Evolutionary conservation across 2,888 invertebrate species (phyloP), one percentile per base, ranked within the genome.

Genomic region (Hofmannophila pseudospretella): DNA sequence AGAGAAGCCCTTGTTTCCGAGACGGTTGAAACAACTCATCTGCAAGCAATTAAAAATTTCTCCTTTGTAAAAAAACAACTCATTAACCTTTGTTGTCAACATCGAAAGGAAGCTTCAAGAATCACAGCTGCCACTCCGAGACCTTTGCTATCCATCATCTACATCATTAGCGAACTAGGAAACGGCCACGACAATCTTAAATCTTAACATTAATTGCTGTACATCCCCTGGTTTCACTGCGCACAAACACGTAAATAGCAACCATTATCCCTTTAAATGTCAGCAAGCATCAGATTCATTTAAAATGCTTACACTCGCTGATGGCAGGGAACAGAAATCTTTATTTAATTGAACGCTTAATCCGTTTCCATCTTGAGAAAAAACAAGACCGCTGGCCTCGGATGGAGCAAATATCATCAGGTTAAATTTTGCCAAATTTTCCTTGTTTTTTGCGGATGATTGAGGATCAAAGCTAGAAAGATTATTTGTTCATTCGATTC

Each of bases 321-420:
- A 38, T 38, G 42, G 38, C 44, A n/a, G 40, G 51, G 42, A 51
- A 56, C 56, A 57, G 54, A 54, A 55, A 65, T 64, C 54, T 61
- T 61, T 53, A 61, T 57, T 64, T 65, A 64, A 70, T 67, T 71
- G 54, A 67, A 59, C 42, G 51, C 47, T 58, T 54, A 58, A 59
- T 58, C 53, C 49, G 48, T 59, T 55, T 51, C 49, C 49, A 55
- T 25, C 7, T 45, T n/a, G n/a, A n/a, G n/a, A n/a, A n/a, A n/a
- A n/a, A n/a, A n/a, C n/a, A n/a, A n/a, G n/a, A n/a, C n/a, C n/a
- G n/a, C n/a, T n/a, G n/a, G n/a, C n/a, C n/a, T n/a, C n/a, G n/a
- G n/a, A n/a, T n/a, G n/a, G n/a, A n/a, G n/a, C n/a, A n/a, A n/a
- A n/a, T n/a, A n/a, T n/a, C n/a, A n/a, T n/a, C n/a, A n/a, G n/a